Evolutionary conservation across 2,888 invertebrate genomes (phyloP).

Genomic region (Hartigia nigra): DNA sequence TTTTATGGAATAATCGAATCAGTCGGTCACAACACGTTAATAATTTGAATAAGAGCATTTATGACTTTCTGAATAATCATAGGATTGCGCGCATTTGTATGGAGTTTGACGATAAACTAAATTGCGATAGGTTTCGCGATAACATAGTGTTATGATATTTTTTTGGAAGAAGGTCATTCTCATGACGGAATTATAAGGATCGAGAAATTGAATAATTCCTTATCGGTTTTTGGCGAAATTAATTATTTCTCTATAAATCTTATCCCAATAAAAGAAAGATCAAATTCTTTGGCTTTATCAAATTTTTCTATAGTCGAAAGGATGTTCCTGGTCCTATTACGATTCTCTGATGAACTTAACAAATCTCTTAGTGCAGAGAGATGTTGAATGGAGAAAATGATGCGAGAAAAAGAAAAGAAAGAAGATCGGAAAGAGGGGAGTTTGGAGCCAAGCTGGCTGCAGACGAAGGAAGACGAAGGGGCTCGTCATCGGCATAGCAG

Average conservation of each 20-base stretch:
- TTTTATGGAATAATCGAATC: background rate
- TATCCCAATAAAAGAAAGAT: background rate
- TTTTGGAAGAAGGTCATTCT: background rate
- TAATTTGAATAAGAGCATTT: background rate
- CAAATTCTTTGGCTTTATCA: background rate
- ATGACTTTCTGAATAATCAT: background rate
- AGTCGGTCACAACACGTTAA: background rate
- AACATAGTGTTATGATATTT: background rate
- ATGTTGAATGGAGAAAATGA: background rate
- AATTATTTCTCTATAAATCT: background rate
- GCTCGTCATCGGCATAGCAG: slow-evolving; percentile 55
- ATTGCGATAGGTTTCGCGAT: background rate
- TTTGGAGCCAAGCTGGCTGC: slow-evolving; percentile 65
- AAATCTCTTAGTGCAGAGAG: background rate
- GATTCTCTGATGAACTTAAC: background rate
- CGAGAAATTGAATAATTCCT: background rate
- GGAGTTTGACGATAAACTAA: background rate
- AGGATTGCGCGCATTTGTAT: background rate
- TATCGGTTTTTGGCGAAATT: background rate
- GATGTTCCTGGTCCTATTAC: background rate
- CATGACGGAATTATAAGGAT: background rate
- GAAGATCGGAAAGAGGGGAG: slow-evolving; percentile 34
- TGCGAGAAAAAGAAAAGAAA: background rate
- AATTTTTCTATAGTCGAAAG: background rate
- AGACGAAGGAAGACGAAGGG: slow-evolving; percentile 58